Evolutionary conservation across 2,797 vertebrate species (phyloP).

Genomic region (Eulemur mongoz): DNA sequence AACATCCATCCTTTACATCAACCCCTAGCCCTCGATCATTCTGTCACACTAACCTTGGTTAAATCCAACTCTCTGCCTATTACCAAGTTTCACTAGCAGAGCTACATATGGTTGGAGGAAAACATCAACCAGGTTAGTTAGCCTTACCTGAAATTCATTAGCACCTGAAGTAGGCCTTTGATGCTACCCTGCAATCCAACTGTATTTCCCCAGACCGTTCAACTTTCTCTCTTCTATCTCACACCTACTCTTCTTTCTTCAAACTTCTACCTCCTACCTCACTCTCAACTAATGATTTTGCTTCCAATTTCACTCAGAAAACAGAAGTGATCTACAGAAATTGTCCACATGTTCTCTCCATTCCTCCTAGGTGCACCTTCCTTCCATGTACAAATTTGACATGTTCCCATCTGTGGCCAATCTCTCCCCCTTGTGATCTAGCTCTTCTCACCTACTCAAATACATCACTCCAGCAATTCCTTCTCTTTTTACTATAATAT

Average conservation of each 20-base stretch:
- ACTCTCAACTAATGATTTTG: background rate
- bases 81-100: background rate
- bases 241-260: background rate
- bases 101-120: background rate
- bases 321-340: background rate
- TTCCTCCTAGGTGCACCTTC: background rate
- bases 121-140: background rate
- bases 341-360: background rate
- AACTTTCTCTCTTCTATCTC: background rate
- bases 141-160: background rate
- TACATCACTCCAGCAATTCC: background rate
- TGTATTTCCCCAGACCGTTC: background rate
- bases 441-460: background rate
- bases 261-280: background rate
- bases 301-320: background rate
- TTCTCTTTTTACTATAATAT: background rate
- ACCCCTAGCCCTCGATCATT: background rate
- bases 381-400: background rate
- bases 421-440: background rate
- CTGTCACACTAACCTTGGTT: background rate
- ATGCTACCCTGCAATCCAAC: background rate
- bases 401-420: background rate
- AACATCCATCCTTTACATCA: background rate
- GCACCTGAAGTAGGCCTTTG: background rate
- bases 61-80: background rate